Evolutionary conservation across 92 coral and sea anemone species (phyloP), one percentile per base, ranked within the genome.

Genomic region (Epizoanthus fatuus): DNA sequence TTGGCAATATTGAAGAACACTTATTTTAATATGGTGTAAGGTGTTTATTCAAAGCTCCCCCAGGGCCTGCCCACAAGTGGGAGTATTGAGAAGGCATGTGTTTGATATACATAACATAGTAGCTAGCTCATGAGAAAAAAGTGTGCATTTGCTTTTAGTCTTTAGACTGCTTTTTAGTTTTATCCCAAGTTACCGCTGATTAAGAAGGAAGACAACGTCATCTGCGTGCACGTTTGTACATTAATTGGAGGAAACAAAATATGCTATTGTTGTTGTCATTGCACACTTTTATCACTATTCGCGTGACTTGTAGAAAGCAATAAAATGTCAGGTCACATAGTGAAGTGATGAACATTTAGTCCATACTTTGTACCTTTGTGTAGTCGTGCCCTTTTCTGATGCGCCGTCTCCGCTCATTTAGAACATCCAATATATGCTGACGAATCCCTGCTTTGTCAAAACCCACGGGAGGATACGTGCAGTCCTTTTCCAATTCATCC

Each of bases 341-440:
- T 44, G 6, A 44, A 44, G 47, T 44, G 47, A 44, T 44, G 47
- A 44, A 44, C 47, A 44, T 44, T 44, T 44, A 44, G 6, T 44
- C 47, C 8, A 4, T 4, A 4, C 47, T 7, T 4, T 44, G 47
- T 81, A 89, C 93, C 86, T 60, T 32, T 20, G 86, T 63, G 74
- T 90, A 86, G 70, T 90, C 87, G 25, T 87, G 83, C 38, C 93
- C 90, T 4, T 80, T 90, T 51, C 90, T 20, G 25, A 78, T 80
- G 54, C 38, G 55, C 62, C 90, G 16, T 45, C 90, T 64, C 3
- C 87, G 17, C 63, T 86, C 87, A n/a, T 90, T 86, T 53, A 90
- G 3, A 4, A 90, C 75, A 22, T 90, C 93, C 0, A 90, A 9
- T 5, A 90, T 80, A 73, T 90, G 93, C n/a, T 80, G 90, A 80